Percentiles rank a stretch among this genome's conserved stretches.
These are phyloP conservation scores for Tapera naevia DNA, from an alignment of 2,797 vertebrate genomes.

Conservation along the genomic window DNA sequence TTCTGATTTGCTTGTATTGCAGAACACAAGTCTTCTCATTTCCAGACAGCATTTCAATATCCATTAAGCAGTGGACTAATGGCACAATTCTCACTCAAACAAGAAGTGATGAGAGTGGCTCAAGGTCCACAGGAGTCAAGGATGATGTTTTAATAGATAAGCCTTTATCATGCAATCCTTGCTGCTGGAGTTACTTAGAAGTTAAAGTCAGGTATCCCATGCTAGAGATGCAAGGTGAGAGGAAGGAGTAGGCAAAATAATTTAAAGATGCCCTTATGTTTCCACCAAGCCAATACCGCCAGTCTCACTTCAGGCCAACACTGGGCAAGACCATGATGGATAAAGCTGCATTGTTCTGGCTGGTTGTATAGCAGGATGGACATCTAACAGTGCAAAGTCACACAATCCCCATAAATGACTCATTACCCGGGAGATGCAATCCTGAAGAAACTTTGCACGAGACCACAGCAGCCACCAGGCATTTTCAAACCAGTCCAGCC, in stretches of 20 bases:
- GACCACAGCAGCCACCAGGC: background rate
- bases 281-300: background rate
- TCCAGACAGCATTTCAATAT: conserved; percentile 11
- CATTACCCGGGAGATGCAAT: background rate
- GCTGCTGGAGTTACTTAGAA: background rate
- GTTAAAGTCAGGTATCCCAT: background rate
- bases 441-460: background rate
- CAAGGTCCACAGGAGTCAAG: background rate
- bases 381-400: background rate
- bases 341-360: background rate
- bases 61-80: conserved; percentile 11
- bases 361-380: background rate
- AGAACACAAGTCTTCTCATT: background rate
- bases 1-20: background rate
- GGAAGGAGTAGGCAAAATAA: background rate
- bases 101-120: background rate
- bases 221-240: background rate
- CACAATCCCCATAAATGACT: rapidly evolving
- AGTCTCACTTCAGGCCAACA: rapidly evolving
- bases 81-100: background rate
- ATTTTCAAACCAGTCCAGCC: conserved; percentile 4
- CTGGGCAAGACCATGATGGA: rapidly evolving
- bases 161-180: background rate
- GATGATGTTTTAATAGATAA: background rate
- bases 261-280: background rate